phyloP scores from a whole-genome alignment of 2,888 invertebrate genomes.

The Epirrhoe tristata region DNA sequence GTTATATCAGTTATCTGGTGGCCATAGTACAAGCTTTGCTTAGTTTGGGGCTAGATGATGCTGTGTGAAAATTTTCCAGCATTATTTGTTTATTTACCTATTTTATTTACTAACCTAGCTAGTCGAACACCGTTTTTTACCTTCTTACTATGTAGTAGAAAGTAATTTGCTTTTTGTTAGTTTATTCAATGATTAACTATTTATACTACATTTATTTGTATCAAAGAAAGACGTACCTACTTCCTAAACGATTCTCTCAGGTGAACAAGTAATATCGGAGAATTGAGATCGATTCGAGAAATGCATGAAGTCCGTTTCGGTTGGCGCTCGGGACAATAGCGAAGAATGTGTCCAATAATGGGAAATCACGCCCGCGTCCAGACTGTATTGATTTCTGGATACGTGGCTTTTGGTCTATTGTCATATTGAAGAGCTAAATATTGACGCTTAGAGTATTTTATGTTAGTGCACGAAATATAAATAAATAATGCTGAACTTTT shows the following conservation, averaged over 20 bases:
- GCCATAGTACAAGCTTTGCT: too few species aligned
- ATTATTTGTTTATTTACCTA: too few species aligned
- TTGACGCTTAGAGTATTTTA: not conserved
- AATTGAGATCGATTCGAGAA: slow-evolving; percentile 14
- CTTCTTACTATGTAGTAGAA: too few species aligned
- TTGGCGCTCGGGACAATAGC: slow-evolving; percentile 18
- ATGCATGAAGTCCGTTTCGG: slow-evolving; percentile 21
- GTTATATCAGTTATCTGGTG: too few species aligned
- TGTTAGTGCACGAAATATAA: too few species aligned
- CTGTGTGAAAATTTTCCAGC: too few species aligned
- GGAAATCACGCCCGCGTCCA: slow-evolving; percentile 6
- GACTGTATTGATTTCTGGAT: slow-evolving; percentile 15
- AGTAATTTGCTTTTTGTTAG: too few species aligned
- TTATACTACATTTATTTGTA: not conserved
- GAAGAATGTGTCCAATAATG: slow-evolving; percentile 21
- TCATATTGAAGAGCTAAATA: not conserved
- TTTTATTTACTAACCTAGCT: too few species aligned
- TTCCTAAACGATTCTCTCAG: not conserved
- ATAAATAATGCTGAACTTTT: too few species aligned
- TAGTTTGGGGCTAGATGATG: too few species aligned
- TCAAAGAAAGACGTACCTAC: not conserved
- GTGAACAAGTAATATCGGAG: slow-evolving; percentile 1
- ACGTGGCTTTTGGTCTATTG: slow-evolving; percentile 7
- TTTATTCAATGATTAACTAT: too few species aligned
- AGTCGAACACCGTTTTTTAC: too few species aligned